phyloP scores from a whole-genome alignment of 2,113 vertebrate genomes.

The Gavia stellata region DNA sequence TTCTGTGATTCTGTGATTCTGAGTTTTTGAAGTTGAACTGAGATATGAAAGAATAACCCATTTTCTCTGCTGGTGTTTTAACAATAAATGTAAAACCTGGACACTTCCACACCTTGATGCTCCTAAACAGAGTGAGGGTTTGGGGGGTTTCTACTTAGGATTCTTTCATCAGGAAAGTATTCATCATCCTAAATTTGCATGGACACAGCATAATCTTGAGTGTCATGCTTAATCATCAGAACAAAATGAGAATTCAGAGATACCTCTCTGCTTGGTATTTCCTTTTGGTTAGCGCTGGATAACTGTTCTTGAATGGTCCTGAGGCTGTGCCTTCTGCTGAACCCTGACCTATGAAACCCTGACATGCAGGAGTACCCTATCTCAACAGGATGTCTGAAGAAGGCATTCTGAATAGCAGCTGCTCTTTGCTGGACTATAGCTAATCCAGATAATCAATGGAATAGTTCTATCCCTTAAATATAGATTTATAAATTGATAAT shows the following conservation, averaged over 20 bases:
- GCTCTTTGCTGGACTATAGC: neutral
- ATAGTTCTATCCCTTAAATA: neutral
- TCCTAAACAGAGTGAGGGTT: neutral
- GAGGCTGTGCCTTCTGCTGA: neutral
- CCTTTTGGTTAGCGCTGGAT: neutral
- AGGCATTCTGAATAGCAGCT: neutral
- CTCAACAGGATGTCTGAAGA: neutral
- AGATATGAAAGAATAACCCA: neutral
- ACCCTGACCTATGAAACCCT: neutral
- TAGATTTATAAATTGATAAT: neutral
- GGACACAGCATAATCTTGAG: neutral
- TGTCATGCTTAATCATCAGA: neutral
- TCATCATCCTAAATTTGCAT: neutral
- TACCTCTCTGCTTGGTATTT: neutral
- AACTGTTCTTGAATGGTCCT: neutral
- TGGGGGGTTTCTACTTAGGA: fast-evolving
- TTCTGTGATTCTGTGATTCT: too few species aligned
- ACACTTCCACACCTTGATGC: neutral
- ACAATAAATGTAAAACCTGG: neutral
- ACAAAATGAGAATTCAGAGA: neutral
- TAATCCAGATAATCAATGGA: neutral
- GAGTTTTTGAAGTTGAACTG: neutral
- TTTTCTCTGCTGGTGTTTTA: neutral
- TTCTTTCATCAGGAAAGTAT: neutral
- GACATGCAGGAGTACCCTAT: neutral